Evolutionary conservation across 2,797 vertebrate genomes (phyloP), one percentile per base, ranked within the genome.

Genomic region (Margarornis squamiger): DNA sequence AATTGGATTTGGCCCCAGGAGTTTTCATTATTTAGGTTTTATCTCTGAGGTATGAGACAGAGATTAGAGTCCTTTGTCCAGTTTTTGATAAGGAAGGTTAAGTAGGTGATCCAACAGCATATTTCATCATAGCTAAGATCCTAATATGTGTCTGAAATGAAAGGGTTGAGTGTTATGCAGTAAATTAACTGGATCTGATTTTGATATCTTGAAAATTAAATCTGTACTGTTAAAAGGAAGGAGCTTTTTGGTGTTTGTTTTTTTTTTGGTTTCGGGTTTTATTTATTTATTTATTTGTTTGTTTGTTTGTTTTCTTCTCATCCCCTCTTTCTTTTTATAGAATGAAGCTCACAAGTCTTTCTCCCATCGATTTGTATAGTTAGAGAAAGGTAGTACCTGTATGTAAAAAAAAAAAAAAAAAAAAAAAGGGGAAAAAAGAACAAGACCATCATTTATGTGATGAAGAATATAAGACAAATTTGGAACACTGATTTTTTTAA

Each of bases 1-100:
- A 12, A 70, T 65, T 61, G 88, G 26, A 38, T 95, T 96, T 12
- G 6, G 22, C 10, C 20, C 13, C 54, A 34, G 49, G 24, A 84
- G 6, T 91, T 94, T 95, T 94, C 70, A 43, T 68, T 83, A 87
- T 67, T 80, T 77, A 73, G 38, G 13, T 13, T 63, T 77, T 79
- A 55, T 61, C 17, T 71, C 43, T 72, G 49, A 88, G 32, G 26
- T 29, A 59, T 83, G 43, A 94, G n/a, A 43, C 39, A 43, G 49
- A 77, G 45, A 55, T 67, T 85, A 68, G 43, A 86, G 29, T 49
- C 24, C 7, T 75, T n/a, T 5, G 24, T 62, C 14, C 29, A 80
- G 34, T 26, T 92, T 85, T 88, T 63, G 19, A 48, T 80, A 65
- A 66, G 24, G 14, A 90, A 91, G 27, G 74, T 86, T 87, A 72